A percentile compares a stretch with the other conserved stretches of the same genome.
phyloP scores from a whole-genome alignment of 2,113 vertebrate species.

The Actinemys pallida region DNA sequence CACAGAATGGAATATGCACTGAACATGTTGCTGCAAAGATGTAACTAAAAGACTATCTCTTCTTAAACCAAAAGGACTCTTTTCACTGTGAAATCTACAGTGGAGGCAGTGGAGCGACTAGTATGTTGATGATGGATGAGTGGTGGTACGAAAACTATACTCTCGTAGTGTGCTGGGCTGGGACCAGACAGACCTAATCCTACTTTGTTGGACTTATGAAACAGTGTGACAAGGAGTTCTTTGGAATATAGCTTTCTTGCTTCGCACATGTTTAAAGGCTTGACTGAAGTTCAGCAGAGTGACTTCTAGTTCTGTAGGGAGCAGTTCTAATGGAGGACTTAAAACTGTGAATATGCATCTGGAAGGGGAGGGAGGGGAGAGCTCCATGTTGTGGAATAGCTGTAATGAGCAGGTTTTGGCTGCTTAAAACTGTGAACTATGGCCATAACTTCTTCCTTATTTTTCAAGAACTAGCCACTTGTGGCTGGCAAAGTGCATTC shows the following conservation, averaged over 20 bases:
- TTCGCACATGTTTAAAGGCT: constrained; percentile 53
- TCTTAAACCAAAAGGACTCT: constrained; percentile 46
- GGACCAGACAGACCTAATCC: constrained; percentile 77
- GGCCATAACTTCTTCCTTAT: constrained; percentile 75
- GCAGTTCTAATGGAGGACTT: constrained; percentile 80
- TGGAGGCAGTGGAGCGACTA: constrained; percentile 62
- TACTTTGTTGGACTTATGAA: constrained; percentile 68
- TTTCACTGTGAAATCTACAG: constrained; percentile 81
- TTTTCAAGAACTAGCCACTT: constrained; percentile 81
- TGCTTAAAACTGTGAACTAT: constrained; percentile 86
- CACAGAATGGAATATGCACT: constrained; percentile 95
- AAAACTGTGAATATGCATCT: constrained; percentile 84
- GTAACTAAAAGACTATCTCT: constrained; percentile 82
- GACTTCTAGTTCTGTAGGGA: constrained; percentile 77
- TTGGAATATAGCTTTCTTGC: constrained; percentile 65
- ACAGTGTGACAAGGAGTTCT: constrained; percentile 57
- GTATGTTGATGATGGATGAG: constrained; percentile 78
- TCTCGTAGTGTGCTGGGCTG: constrained; percentile 85
- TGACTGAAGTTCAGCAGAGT: constrained; percentile 67
- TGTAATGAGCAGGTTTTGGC: constrained; percentile 80
- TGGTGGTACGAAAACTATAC: constrained; percentile 86
- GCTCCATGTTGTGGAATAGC: constrained; percentile 76
- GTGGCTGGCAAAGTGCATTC: constrained; percentile 89
- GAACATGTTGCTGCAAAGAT: constrained; percentile 96
- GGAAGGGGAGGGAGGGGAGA: constrained; percentile 71